Evolutionary conservation across 2,888 invertebrate genomes (phyloP), one percentile per base, ranked within the genome.

Genomic region (Mythimna lalbum): DNA sequence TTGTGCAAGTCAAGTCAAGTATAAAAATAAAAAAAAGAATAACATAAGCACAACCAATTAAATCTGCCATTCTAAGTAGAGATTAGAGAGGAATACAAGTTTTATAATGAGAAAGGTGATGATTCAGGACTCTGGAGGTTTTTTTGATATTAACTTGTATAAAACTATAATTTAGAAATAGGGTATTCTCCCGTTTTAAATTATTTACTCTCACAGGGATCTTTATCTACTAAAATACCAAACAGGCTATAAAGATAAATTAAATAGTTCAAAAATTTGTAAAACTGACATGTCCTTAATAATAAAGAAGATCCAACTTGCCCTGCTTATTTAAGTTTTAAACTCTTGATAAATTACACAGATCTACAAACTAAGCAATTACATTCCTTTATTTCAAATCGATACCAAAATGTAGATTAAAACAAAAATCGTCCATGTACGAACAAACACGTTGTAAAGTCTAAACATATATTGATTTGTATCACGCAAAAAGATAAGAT

Each of bases 401-500:
- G 36, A 39, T 60, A 33, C 59, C 27, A 71, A 62, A 73, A 67
- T n/a, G 73, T 61, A 78, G 27, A 65, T 63, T 60, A 76, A 39
- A 60, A 50, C 36, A 66, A 65, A 66, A 68, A 63, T 61, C 53
- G 4, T 39, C 50, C 33, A 59, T 43, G 33, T 23, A 36, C 21
- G 39, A 63, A 65, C 12, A 49, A 31, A 53, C 49, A 62, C 43
- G 39, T 67, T 74, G 57, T 68, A 73, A 73, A 74, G 65, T 69
- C 50, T 70, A 68, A 19, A 43, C 43, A 43, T 43, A 43, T 83
- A 71, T 81, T 79, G 75, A 81, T 76, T 77, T 69, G 36, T 81
- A 81, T 83, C 73, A 56, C 14, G 74, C 27, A 33, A 66, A 69
- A 9, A 66, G 74, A 83, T 84, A 72, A 83, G 76, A 78, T 82